Percentiles rank a stretch among this genome's conserved stretches.
Evolutionary conservation across 2,797 vertebrate species (phyloP).

Genomic region (Jordanella pulchra): DNA sequence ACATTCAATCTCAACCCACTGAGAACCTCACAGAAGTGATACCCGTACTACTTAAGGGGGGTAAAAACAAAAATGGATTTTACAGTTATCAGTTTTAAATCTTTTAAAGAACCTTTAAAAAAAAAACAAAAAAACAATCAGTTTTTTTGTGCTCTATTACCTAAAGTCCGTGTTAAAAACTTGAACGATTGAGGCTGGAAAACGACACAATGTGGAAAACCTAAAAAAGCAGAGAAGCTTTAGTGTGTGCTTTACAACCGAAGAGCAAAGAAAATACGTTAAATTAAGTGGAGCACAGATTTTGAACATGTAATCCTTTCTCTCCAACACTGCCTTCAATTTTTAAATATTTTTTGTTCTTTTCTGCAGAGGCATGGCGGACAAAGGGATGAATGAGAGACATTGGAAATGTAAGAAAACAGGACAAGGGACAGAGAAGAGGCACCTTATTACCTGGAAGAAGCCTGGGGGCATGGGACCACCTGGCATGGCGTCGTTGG

Average conservation of each 20-base stretch:
- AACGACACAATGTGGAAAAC: neutral
- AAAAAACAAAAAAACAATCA: neutral
- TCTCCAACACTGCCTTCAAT: neutral
- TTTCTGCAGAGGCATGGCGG: neutral
- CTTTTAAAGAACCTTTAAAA: neutral
- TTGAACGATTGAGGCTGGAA: neutral
- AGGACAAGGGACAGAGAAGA: constrained; percentile 3
- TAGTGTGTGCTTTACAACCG: neutral
- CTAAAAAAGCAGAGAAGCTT: neutral
- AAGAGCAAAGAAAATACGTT: neutral
- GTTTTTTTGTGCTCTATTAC: neutral
- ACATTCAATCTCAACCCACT: neutral
- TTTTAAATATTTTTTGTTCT: neutral
- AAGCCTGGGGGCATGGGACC: constrained; percentile 90
- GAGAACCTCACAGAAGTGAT: neutral
- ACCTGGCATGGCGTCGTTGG: constrained; percentile 86
- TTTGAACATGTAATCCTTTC: neutral
- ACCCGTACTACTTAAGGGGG: neutral
- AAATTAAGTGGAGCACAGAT: neutral
- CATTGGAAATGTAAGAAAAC: neutral
- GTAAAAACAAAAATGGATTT: neutral
- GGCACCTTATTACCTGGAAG: constrained; percentile 86
- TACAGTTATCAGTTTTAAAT: neutral
- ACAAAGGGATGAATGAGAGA: constrained; percentile 18
- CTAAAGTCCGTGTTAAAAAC: neutral